Evolutionary conservation across 2,113 vertebrate species (phyloP).

Genomic region (Butorides virescens): DNA sequence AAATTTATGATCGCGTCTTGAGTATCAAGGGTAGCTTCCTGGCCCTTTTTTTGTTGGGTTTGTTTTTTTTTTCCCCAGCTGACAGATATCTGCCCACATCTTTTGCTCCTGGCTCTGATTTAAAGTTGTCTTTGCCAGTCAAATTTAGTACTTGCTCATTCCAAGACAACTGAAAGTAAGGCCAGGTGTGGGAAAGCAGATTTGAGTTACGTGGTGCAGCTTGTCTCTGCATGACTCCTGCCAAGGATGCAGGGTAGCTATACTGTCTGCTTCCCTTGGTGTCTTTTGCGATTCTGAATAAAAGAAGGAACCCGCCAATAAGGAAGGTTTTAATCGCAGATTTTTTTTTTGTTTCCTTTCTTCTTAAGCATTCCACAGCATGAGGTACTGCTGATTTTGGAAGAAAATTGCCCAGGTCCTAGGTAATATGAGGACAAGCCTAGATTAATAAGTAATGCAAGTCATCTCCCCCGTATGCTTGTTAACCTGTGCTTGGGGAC

Average conservation of each 20-base stretch:
- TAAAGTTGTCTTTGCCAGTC: slow-evolving; percentile 6
- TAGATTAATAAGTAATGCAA: background rate
- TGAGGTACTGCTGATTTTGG: background rate
- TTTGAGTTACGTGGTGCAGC: background rate
- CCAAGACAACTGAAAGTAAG: background rate
- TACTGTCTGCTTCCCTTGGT: background rate
- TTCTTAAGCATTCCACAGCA: background rate
- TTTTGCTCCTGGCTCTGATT: slow-evolving; percentile 15
- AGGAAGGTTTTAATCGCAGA: background rate
- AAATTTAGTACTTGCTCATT: slow-evolving; percentile 17
- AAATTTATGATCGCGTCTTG: background rate
- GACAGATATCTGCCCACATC: background rate
- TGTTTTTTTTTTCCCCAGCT: background rate
- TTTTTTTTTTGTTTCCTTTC: background rate
- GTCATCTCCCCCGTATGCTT: background rate
- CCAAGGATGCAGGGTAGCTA: background rate
- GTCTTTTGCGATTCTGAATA: background rate
- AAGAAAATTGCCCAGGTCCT: background rate
- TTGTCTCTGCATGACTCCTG: background rate
- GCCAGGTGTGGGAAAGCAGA: background rate
- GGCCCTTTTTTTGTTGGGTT: background rate
- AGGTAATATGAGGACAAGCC: background rate
- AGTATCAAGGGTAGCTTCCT: background rate
- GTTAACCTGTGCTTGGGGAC: background rate
- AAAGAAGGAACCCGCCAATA: background rate